Conservation (phyloP, 2,797 vertebrate genomes). For the Mormyrops boulengeri region DNA sequence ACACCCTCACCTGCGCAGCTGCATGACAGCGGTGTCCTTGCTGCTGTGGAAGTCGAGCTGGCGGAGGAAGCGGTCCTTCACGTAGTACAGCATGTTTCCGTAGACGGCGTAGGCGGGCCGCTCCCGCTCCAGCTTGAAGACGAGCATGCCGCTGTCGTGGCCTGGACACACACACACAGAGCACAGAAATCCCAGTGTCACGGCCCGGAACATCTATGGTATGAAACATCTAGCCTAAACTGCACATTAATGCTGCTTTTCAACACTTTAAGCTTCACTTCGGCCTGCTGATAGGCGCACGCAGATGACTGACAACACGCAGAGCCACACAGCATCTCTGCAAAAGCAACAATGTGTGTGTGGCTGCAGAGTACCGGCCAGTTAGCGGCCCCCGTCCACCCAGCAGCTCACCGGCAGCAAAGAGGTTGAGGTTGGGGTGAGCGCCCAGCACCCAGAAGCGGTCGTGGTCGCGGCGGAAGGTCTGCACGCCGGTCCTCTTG, state of each 20-base stretch:
- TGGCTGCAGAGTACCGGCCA: not conserved
- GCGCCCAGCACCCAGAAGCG: constrained; percentile 96
- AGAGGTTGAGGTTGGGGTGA: constrained; percentile 95
- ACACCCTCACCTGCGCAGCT: constrained; percentile 74
- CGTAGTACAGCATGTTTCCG: constrained; percentile 85
- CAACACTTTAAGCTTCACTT: not conserved
- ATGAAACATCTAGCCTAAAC: not conserved
- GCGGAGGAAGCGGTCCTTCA: constrained; percentile 91
- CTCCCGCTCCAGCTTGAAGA: constrained; percentile 92
- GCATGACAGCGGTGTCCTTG: constrained; percentile 94
- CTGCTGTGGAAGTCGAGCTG: constrained; percentile 95
- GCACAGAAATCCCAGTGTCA: not conserved
- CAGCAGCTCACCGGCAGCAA: constrained; percentile 75
- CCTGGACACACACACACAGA: constrained; percentile 52
- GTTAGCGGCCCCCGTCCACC: not conserved
- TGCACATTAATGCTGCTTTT: not conserved
- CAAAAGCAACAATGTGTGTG: not conserved
- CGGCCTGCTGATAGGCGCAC: not conserved
- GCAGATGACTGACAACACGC: no score
- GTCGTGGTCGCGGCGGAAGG: constrained; percentile 91
- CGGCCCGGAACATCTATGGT: not conserved
- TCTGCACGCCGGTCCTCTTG: constrained; percentile 92
- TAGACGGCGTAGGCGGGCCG: constrained; percentile 89
- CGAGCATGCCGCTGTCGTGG: constrained; percentile 93
- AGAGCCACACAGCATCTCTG: no score